Conservation (phyloP, 2,113 vertebrate species). For the Oreocharis arfaki region DNA sequence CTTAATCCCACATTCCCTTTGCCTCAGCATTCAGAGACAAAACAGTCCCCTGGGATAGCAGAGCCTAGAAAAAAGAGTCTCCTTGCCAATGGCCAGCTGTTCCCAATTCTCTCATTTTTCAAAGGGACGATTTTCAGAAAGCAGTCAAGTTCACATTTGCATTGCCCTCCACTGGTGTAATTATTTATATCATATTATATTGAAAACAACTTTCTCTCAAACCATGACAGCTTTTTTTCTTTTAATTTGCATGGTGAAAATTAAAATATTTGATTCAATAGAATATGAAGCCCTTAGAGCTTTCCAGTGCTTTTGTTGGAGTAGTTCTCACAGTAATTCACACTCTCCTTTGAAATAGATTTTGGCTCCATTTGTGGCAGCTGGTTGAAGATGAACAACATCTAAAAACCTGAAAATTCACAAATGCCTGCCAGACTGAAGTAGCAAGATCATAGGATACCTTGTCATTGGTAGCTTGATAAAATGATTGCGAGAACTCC, state of each 20-base stretch:
- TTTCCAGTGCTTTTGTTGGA: not conserved
- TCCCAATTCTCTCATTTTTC: constrained; percentile 15
- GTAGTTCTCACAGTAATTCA: constrained; percentile 2
- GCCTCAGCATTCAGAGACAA: not conserved
- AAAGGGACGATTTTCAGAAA: not conserved
- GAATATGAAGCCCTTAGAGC: not conserved
- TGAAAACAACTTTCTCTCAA: not conserved
- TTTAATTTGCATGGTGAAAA: not conserved
- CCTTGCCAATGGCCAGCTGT: constrained; percentile 24
- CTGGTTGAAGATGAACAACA: not conserved
- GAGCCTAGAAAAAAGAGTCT: not conserved
- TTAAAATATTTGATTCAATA: not conserved
- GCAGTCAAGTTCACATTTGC: not conserved
- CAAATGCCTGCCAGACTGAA: not conserved
- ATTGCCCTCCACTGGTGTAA: not conserved
- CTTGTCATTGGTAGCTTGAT: not conserved
- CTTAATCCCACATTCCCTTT: not conserved
- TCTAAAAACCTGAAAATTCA: constrained; percentile 11
- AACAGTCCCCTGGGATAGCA: not conserved
- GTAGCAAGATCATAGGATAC: not conserved
- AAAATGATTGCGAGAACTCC: not conserved
- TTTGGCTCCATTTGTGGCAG: constrained; percentile 20
- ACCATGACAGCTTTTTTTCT: not conserved
- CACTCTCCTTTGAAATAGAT: not conserved
- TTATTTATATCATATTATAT: not conserved